Conservation (phyloP, 2,888 invertebrate species). For the Cataglyphis cursor region DNA sequence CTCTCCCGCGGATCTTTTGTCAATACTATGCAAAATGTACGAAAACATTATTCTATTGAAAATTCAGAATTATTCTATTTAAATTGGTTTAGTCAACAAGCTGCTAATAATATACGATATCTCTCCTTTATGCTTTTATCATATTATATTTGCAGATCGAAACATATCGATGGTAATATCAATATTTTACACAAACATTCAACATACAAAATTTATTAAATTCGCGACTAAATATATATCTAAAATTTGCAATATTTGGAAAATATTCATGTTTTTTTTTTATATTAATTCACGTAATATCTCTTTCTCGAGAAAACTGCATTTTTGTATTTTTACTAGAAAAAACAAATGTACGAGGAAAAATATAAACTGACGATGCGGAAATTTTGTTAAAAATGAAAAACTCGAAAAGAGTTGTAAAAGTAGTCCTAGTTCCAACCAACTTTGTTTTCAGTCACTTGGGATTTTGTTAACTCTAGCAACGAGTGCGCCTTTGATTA, state of each 20-base stretch:
- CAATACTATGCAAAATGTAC: neutral
- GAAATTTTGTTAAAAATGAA: slow-evolving; percentile 3
- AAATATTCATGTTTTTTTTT: slow-evolving; percentile 26
- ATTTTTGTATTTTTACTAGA: slow-evolving; percentile 8
- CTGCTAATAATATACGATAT: slow-evolving; percentile 6
- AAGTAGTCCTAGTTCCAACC: slow-evolving; percentile 5
- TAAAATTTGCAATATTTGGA: neutral
- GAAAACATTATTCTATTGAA: slow-evolving; percentile 35
- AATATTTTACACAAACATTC: neutral
- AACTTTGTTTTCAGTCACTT: slow-evolving; percentile 23
- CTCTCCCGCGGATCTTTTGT: neutral
- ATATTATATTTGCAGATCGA: neutral
- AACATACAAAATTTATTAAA: neutral
- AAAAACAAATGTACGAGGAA: slow-evolving; percentile 17
- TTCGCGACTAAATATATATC: neutral
- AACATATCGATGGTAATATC: neutral
- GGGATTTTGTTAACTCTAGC: slow-evolving; percentile 33
- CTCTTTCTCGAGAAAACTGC: neutral
- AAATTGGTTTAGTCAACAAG: slow-evolving; percentile 24
- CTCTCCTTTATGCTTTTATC: neutral
- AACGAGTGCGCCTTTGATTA: slow-evolving; percentile 24
- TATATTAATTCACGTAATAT: neutral
- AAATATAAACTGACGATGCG: slow-evolving; percentile 15
- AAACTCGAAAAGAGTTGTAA: neutral
- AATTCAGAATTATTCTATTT: slow-evolving; percentile 27